Evolutionary conservation across 2,888 invertebrate species (phyloP).

Genomic region (Lathronympha strigana): DNA sequence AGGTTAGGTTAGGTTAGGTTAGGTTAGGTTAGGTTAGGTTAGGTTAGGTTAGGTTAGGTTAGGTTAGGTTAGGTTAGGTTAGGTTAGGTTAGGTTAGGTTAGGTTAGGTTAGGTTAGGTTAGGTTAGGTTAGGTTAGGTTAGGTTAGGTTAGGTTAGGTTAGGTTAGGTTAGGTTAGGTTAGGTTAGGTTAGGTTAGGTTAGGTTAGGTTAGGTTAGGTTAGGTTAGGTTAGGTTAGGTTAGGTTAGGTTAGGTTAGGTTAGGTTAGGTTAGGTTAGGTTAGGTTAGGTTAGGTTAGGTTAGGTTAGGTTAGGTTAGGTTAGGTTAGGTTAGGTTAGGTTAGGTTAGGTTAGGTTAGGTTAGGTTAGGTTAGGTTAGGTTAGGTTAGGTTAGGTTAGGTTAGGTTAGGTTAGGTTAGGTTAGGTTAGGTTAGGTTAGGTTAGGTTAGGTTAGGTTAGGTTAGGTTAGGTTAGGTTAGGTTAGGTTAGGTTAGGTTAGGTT

Average conservation of each 20-base stretch:
- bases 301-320: constrained; percentile 13
- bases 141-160: constrained; percentile 13
- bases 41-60: constrained; percentile 13
- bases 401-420: constrained; percentile 13
- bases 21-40: constrained; percentile 13
- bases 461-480: constrained; percentile 19
- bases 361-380: constrained; percentile 13
- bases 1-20: constrained; percentile 13
- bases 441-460: constrained; percentile 19
- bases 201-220: constrained; percentile 13
- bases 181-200: constrained; percentile 13
- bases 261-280: constrained; percentile 13
- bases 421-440: constrained; percentile 19
- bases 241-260: constrained; percentile 13
- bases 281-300: constrained; percentile 13
- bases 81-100: constrained; percentile 13
- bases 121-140: constrained; percentile 13
- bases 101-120: constrained; percentile 13
- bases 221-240: constrained; percentile 13
- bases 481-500: constrained; percentile 19
- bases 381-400: constrained; percentile 13
- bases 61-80: constrained; percentile 13
- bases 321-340: constrained; percentile 13
- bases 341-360: constrained; percentile 13
- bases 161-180: constrained; percentile 12